phyloP scores from a whole-genome alignment of 2,797 vertebrate species.

The Acanthiza pusilla region DNA sequence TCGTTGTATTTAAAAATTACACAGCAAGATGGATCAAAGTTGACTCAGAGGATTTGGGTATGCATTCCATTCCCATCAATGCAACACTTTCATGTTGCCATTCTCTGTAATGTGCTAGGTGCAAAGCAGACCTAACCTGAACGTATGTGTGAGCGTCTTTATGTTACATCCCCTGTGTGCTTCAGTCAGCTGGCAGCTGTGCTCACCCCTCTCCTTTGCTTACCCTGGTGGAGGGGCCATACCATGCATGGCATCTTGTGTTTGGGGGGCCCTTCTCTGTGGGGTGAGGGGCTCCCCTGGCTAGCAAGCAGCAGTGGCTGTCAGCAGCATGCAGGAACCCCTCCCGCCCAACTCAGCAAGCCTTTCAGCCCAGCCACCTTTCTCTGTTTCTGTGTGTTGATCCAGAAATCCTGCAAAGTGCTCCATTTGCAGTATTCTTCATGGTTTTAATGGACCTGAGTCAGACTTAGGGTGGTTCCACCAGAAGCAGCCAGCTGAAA shows the following conservation, averaged over 20 bases:
- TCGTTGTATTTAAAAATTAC: slow-evolving; percentile 80
- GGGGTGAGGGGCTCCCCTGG: not conserved
- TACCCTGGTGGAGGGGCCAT: too few relatives aligned
- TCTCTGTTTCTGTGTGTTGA: not conserved
- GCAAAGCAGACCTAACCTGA: not conserved
- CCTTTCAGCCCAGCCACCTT: not conserved
- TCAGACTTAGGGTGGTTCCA: not conserved
- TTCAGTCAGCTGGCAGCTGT: not conserved
- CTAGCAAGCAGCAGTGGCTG: not conserved
- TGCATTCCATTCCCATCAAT: slow-evolving; percentile 8
- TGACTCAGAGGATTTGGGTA: slow-evolving; percentile 78
- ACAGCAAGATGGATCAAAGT: slow-evolving; percentile 69
- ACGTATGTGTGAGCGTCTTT: not conserved
- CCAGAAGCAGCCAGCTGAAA: not conserved
- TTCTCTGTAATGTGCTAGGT: not conserved
- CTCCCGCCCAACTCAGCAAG: not conserved
- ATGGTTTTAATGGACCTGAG: not conserved
- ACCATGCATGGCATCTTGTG: not conserved
- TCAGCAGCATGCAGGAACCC: not conserved
- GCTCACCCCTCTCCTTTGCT: not conserved
- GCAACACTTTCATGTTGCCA: not conserved
- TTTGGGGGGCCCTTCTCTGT: not conserved
- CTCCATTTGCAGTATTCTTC: not conserved
- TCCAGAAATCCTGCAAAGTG: not conserved
- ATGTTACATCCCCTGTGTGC: not conserved